Percentiles rank a stretch among this genome's conserved stretches.
Conservation (phyloP, 2,113 vertebrate genomes). For the Chaetura pelagica region DNA sequence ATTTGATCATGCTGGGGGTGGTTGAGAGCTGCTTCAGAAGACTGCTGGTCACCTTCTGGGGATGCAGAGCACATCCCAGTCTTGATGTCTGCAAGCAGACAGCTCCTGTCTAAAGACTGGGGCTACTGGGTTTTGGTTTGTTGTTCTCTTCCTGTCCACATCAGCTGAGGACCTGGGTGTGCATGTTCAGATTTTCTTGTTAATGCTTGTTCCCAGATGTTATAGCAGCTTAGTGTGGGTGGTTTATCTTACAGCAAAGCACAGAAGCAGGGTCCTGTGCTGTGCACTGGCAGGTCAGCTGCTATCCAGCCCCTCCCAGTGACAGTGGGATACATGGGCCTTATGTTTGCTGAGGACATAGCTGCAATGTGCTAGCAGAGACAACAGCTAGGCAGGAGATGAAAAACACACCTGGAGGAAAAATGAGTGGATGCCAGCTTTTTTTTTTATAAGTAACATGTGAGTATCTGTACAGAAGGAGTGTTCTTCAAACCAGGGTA, state of each 20-base stretch:
- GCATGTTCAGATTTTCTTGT: background rate
- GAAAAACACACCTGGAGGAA: constrained; percentile 16
- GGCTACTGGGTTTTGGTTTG: rapidly evolving
- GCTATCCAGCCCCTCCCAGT: rapidly evolving
- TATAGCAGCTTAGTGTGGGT: rapidly evolving
- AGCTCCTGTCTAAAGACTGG: background rate
- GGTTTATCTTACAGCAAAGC: background rate
- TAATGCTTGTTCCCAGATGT: background rate
- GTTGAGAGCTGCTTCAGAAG: background rate
- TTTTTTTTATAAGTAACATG: background rate
- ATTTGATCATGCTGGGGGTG: background rate
- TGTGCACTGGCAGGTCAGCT: background rate
- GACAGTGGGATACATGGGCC: background rate
- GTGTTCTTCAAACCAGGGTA: background rate
- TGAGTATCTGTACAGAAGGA: background rate
- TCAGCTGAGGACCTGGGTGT: rapidly evolving
- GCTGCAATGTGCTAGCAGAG: background rate
- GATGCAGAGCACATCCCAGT: background rate
- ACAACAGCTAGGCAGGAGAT: background rate
- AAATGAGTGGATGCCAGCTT: background rate
- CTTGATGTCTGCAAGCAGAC: background rate
- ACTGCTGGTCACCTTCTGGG: background rate
- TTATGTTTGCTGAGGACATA: background rate
- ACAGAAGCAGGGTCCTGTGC: rapidly evolving
- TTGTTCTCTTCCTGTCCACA: background rate